Conservation (phyloP, 2,888 invertebrate genomes). For the Apeira syringaria region DNA sequence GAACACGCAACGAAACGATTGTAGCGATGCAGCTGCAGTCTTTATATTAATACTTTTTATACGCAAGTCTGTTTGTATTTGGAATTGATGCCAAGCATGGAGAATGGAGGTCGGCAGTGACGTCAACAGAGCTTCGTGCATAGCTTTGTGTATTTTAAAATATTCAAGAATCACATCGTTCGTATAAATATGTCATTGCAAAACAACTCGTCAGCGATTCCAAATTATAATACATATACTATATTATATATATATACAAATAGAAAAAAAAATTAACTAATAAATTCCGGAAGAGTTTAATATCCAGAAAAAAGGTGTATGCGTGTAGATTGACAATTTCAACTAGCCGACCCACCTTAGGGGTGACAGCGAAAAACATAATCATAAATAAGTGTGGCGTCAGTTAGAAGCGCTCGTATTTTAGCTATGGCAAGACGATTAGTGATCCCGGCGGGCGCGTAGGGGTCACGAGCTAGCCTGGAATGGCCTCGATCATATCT, state of each 20-base stretch:
- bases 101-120: constrained; percentile 16
- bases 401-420: constrained; percentile 4
- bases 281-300: constrained; percentile 1
- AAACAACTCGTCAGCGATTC: neutral
- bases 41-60: constrained; percentile 4
- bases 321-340: neutral
- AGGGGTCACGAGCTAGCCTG: constrained; percentile 27
- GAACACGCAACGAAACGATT: constrained; percentile 17
- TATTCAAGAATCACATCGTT: neutral
- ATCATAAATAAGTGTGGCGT: constrained; percentile 22
- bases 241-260: too few species aligned
- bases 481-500: constrained; percentile 33
- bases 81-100: constrained; percentile 12
- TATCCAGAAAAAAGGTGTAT: neutral
- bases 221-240: too few species aligned
- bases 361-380: too few species aligned
- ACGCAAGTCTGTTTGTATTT: constrained; percentile 3
- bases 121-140: constrained; percentile 13
- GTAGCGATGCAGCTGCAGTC: constrained; percentile 15
- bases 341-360: constrained; percentile 1
- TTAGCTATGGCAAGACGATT: constrained; percentile 20
- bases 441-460: constrained; percentile 26
- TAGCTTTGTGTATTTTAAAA: constrained; percentile 5
- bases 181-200: too few species aligned
- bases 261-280: constrained; percentile 9